phyloP scores from a whole-genome alignment of 2,797 vertebrate species.

The Diplodus sargus region DNA sequence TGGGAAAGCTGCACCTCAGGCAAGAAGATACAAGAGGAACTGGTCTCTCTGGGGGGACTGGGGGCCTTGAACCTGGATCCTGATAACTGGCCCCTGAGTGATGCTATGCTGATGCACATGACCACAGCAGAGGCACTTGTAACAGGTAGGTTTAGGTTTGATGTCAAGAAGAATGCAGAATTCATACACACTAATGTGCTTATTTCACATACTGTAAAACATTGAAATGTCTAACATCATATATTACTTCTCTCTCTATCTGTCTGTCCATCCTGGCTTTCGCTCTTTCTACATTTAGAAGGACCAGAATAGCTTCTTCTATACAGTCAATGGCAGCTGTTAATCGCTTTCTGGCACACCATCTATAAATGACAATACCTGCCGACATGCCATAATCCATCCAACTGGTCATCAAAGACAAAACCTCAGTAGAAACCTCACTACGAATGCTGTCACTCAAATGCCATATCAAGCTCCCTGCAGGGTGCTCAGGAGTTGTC shows the following conservation, averaged over 20 bases:
- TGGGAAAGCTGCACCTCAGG: conserved; percentile 87
- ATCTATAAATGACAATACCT: conserved; percentile 46
- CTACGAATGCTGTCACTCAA: conserved; percentile 34
- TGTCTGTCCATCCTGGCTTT: conserved; percentile 7
- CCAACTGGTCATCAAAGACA: conserved; percentile 12
- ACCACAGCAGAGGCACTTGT: conserved; percentile 93
- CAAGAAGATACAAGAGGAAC: conserved; percentile 89
- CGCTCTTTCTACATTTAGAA: conserved; percentile 26
- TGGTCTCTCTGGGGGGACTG: conserved; percentile 88
- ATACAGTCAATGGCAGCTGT: conserved; percentile 37
- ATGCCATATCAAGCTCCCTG: conserved; percentile 27
- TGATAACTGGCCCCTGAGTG: conserved; percentile 94
- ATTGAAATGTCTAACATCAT: neutral
- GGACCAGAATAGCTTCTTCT: conserved; percentile 56
- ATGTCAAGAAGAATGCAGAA: neutral
- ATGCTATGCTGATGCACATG: conserved; percentile 94
- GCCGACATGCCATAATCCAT: conserved; percentile 49
- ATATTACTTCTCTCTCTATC: neutral
- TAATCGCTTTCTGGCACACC: conserved; percentile 57
- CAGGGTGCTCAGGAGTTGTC: conserved; percentile 41
- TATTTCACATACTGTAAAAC: neutral
- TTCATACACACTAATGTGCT: neutral
- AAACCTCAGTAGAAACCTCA: conserved; percentile 17
- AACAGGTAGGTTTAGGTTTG: conserved; percentile 86
- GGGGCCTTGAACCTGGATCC: conserved; percentile 87